Percentiles rank a stretch among this genome's conserved stretches.
phyloP scores from a whole-genome alignment of 2,888 invertebrate species.

The Tipula lateralis region DNA sequence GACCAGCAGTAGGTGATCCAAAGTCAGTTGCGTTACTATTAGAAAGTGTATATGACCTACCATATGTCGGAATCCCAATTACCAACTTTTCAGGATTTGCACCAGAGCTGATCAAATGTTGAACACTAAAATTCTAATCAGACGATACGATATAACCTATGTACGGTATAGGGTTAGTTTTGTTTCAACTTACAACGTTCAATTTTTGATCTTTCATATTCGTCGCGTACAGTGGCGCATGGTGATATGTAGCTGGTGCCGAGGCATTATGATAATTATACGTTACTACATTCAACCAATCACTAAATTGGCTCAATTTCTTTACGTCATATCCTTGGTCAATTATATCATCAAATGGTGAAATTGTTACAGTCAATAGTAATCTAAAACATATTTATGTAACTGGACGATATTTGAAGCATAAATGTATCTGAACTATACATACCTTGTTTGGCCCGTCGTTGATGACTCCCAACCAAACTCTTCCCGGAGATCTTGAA shows the following conservation, averaged over 20 bases:
- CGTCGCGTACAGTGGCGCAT: slow-evolving; percentile 78
- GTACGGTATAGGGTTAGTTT: no score
- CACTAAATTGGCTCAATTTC: slow-evolving; percentile 78
- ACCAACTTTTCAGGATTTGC: slow-evolving; percentile 75
- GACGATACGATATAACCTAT: no score
- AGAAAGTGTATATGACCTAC: slow-evolving; percentile 81
- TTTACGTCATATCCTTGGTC: slow-evolving; percentile 90
- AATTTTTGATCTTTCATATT: slow-evolving; percentile 60
- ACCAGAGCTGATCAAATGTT: slow-evolving; percentile 73
- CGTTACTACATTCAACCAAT: slow-evolving; percentile 86
- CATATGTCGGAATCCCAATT: slow-evolving; percentile 84
- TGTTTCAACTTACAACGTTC: not conserved
- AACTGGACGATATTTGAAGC: not conserved
- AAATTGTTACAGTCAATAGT: slow-evolving; percentile 87
- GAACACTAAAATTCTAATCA: slow-evolving; percentile 83
- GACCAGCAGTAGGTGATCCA: slow-evolving; percentile 82
- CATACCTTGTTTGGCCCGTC: slow-evolving; percentile 63
- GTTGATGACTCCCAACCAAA: slow-evolving; percentile 87
- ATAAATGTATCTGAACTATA: no score
- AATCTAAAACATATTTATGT: slow-evolving; percentile 50
- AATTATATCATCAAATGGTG: slow-evolving; percentile 88
- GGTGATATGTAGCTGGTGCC: slow-evolving; percentile 87
- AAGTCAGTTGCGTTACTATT: slow-evolving; percentile 79
- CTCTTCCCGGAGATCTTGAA: no score
- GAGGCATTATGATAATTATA: slow-evolving; percentile 92